These are phyloP conservation scores for Hirtodrosophila cameraria DNA, from an alignment of 2,888 invertebrate genomes.

Conservation along the genomic window DNA sequence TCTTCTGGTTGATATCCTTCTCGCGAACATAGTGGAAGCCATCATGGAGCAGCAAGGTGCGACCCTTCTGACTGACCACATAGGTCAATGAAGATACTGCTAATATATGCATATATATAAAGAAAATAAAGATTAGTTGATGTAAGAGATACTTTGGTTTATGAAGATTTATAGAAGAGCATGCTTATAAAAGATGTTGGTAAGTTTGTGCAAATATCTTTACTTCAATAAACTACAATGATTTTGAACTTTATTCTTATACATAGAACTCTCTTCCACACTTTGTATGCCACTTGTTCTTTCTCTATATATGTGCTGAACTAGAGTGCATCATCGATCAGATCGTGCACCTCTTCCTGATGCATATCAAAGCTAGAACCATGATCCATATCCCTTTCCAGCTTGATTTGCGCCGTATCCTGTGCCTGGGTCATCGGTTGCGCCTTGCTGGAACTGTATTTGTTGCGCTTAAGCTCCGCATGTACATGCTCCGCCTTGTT, in stretches of 20 bases:
- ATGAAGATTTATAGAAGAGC: no score
- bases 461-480: slow-evolving; percentile 83
- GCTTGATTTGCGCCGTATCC: slow-evolving; percentile 60
- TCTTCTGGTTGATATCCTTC: slow-evolving; percentile 80
- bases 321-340: slow-evolving; percentile 54
- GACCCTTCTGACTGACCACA: slow-evolving; percentile 82
- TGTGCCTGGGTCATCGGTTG: slow-evolving; percentile 40
- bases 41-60: slow-evolving; percentile 72
- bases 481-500: slow-evolving; percentile 84
- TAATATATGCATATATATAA: no score
- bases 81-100: no score
- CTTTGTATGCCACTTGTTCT: slow-evolving; percentile 18
- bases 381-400: slow-evolving; percentile 66
- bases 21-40: slow-evolving; percentile 82
- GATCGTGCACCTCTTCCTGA: slow-evolving; percentile 61
- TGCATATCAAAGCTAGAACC: slow-evolving; percentile 71
- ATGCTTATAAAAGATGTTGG: no score
- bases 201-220: neutral
- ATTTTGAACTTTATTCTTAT: slow-evolving; percentile 49
- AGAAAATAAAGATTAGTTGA: no score
- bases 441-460: slow-evolving; percentile 81
- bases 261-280: slow-evolving; percentile 22
- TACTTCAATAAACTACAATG: slow-evolving; percentile 33
- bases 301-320: slow-evolving; percentile 8
- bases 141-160: no score